These are phyloP conservation scores for Pluvialis apricaria DNA, from an alignment of 2,113 vertebrate genomes.

Conservation along the genomic window DNA sequence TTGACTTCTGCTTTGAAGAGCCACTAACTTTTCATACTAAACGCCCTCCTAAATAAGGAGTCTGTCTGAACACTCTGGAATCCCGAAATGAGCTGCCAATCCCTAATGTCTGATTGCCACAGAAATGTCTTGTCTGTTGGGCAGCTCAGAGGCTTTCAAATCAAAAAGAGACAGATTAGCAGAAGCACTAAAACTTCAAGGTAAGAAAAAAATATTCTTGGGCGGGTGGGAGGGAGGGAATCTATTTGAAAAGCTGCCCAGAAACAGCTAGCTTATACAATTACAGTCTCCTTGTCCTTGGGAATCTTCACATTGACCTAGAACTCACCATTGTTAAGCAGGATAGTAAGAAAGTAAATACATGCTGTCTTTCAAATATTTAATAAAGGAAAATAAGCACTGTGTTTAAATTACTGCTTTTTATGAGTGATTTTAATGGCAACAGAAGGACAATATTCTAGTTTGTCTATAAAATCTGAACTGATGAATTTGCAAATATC, in stretches of 20 bases:
- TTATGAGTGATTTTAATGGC: neutral
- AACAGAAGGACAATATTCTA: neutral
- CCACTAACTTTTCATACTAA: neutral
- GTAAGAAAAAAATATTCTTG: neutral
- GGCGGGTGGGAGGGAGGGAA: neutral
- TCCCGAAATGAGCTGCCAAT: neutral
- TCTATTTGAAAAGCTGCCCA: neutral
- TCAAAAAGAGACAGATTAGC: neutral
- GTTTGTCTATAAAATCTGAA: neutral
- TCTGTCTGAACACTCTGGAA: neutral
- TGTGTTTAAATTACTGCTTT: neutral
- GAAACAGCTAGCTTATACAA: neutral
- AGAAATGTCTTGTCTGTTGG: neutral
- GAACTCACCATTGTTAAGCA: neutral
- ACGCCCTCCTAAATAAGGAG: neutral
- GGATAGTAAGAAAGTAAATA: neutral
- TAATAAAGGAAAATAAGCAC: neutral
- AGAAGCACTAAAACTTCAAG: neutral
- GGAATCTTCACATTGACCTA: slow-evolving; percentile 38
- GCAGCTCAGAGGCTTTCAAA: neutral
- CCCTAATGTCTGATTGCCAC: neutral
- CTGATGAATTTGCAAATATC: neutral
- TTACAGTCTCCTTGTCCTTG: neutral
- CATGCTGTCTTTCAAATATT: neutral
- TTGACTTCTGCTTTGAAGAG: neutral